Conservation (phyloP, 2,888 invertebrate species). For the Sminthurinus aureus region DNA sequence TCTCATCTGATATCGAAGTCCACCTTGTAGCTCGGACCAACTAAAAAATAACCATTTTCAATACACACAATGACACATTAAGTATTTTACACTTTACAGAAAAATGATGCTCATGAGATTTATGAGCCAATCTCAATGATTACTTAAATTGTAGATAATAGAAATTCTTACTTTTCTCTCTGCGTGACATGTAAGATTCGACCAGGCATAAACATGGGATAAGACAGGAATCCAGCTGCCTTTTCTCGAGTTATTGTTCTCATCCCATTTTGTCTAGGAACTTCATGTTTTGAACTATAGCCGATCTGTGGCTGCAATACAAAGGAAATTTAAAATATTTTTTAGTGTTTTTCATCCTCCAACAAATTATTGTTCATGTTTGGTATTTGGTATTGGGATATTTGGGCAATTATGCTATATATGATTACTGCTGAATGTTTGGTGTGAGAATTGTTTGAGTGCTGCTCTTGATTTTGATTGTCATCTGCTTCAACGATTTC, state of each 20-base stretch:
- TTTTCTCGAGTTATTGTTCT: neutral
- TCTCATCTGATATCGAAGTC: constrained; percentile 46
- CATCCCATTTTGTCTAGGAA: constrained; percentile 6
- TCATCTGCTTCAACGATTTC: neutral
- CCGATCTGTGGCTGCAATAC: neutral
- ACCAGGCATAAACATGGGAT: constrained; percentile 76
- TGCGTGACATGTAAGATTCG: constrained; percentile 79
- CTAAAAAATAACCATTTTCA: constrained; percentile 30
- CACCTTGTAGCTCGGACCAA: constrained; percentile 47
- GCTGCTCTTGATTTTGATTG: constrained; percentile 18
- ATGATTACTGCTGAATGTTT: neutral
- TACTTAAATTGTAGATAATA: neutral
- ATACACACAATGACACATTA: neutral
- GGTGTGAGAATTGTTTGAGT: neutral
- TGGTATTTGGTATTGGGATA: neutral
- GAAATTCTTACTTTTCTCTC: constrained; percentile 68
- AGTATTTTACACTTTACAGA: neutral
- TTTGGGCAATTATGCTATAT: neutral
- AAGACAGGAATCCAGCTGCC: constrained; percentile 7
- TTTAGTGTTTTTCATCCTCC: neutral
- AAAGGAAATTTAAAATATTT: neutral
- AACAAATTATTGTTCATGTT: neutral
- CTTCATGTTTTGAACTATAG: neutral
- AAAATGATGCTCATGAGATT: neutral
- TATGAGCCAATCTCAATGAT: neutral